phyloP scores from a whole-genome alignment of 2,113 vertebrate species.

The Scomber scombrus region DNA sequence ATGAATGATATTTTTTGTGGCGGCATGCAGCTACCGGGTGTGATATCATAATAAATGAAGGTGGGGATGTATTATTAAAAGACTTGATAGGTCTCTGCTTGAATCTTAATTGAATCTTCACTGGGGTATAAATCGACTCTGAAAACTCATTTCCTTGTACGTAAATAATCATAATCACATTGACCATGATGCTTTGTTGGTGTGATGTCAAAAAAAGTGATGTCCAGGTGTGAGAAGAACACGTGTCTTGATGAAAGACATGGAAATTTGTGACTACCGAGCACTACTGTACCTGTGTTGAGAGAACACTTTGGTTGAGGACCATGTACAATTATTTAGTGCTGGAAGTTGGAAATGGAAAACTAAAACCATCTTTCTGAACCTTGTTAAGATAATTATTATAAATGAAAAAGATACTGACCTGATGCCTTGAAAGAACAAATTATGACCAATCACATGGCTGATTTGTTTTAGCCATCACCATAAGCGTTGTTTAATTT shows the following conservation, averaged over 20 bases:
- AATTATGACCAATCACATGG: too few relatives aligned
- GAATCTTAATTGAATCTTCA: constrained; percentile 59
- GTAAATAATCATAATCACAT: constrained; percentile 47
- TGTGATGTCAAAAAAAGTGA: constrained; percentile 22
- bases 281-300: not conserved
- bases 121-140: constrained; percentile 43
- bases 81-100: not conserved
- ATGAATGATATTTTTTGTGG: constrained; percentile 35
- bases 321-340: not conserved
- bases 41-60: constrained; percentile 26
- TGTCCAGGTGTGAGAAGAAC: constrained; percentile 28
- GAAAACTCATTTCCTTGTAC: constrained; percentile 59
- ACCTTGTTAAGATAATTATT: too few relatives aligned
- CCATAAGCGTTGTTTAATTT: too few relatives aligned
- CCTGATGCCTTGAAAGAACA: too few relatives aligned
- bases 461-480: too few relatives aligned
- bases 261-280: not conserved
- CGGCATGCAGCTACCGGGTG: not conserved
- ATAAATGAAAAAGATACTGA: too few relatives aligned
- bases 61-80: constrained; percentile 25
- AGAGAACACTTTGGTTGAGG: not conserved
- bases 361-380: too few relatives aligned
- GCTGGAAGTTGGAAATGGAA: not conserved
- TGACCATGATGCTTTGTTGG: not conserved
- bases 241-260: not conserved